These are phyloP conservation scores for Tor tambroides DNA, from an alignment of 2,113 vertebrate genomes.

Conservation along the genomic window DNA sequence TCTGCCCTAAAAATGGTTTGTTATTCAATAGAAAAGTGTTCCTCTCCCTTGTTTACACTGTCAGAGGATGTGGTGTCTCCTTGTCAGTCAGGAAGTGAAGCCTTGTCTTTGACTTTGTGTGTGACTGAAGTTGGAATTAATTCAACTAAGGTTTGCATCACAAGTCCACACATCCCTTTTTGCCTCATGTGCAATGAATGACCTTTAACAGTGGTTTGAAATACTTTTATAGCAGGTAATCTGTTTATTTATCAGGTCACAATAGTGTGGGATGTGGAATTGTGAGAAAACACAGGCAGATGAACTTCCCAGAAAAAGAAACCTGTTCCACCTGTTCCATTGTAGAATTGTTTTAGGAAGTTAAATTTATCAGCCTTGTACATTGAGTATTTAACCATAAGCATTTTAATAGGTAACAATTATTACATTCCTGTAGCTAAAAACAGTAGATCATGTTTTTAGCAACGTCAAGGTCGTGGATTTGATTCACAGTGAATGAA, in stretches of 20 bases:
- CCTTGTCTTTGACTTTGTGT: neutral
- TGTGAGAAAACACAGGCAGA: slow-evolving; percentile 47
- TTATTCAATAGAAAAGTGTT: neutral
- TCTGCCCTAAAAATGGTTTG: neutral
- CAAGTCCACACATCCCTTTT: slow-evolving; percentile 12
- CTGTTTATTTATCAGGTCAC: neutral
- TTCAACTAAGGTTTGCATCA: neutral
- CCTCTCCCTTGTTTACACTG: neutral
- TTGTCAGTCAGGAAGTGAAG: neutral
- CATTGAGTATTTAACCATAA: neutral
- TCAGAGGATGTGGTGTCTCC: slow-evolving; percentile 17
- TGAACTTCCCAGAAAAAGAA: slow-evolving; percentile 24
- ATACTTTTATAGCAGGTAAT: slow-evolving; percentile 16
- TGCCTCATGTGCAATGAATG: slow-evolving; percentile 29
- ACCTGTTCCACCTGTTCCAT: slow-evolving; percentile 51
- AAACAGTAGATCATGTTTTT: too few relatives aligned
- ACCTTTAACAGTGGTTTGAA: slow-evolving; percentile 30
- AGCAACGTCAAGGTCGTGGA: too few relatives aligned
- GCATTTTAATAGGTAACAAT: neutral
- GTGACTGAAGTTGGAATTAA: slow-evolving; percentile 8
- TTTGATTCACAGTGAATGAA: too few relatives aligned
- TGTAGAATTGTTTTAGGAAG: slow-evolving; percentile 48
- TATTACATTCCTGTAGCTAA: too few relatives aligned
- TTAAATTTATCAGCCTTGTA: neutral
- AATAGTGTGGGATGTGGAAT: neutral